These are phyloP conservation scores for Craniophora ligustri DNA, from an alignment of 2,888 invertebrate genomes.

Conservation along the genomic window DNA sequence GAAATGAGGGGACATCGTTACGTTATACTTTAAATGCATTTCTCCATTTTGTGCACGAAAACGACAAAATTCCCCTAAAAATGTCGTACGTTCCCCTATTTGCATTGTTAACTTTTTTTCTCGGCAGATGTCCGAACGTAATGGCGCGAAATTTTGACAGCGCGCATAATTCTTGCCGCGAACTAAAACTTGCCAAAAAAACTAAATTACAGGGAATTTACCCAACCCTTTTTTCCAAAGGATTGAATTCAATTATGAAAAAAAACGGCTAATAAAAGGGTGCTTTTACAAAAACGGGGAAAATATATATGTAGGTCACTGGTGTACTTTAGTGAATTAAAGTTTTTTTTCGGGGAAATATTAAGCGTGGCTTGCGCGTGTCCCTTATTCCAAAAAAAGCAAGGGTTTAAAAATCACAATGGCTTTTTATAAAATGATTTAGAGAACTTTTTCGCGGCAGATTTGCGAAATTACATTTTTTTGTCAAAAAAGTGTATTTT, in stretches of 20 bases:
- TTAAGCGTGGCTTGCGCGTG: constrained; percentile 80
- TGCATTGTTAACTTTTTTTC: constrained; percentile 85
- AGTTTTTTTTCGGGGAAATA: constrained; percentile 68
- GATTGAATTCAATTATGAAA: constrained; percentile 86
- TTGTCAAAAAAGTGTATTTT: constrained; percentile 65
- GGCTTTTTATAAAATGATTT: constrained; percentile 84
- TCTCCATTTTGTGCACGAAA: constrained; percentile 82
- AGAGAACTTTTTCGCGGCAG: constrained; percentile 70
- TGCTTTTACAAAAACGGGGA: constrained; percentile 81
- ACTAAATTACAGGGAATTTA: constrained; percentile 79
- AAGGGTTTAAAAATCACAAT: constrained; percentile 86
- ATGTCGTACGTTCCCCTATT: constrained; percentile 84
- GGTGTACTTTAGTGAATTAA: constrained; percentile 77
- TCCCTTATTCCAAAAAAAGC: constrained; percentile 76
- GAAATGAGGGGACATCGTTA: constrained; percentile 79
- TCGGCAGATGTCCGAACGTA: constrained; percentile 83
- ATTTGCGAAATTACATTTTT: constrained; percentile 77
- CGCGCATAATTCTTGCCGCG: constrained; percentile 82
- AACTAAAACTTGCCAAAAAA: constrained; percentile 79
- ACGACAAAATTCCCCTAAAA: constrained; percentile 84
- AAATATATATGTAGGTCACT: constrained; percentile 84
- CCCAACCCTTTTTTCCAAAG: constrained; percentile 87
- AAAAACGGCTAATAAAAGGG: constrained; percentile 77
- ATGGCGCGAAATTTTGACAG: constrained; percentile 88
- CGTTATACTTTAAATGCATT: constrained; percentile 86